Percentiles rank a stretch among this genome's conserved stretches.
Conservation (phyloP, 2,797 vertebrate species). For the Neosilurus mollespiculum region DNA sequence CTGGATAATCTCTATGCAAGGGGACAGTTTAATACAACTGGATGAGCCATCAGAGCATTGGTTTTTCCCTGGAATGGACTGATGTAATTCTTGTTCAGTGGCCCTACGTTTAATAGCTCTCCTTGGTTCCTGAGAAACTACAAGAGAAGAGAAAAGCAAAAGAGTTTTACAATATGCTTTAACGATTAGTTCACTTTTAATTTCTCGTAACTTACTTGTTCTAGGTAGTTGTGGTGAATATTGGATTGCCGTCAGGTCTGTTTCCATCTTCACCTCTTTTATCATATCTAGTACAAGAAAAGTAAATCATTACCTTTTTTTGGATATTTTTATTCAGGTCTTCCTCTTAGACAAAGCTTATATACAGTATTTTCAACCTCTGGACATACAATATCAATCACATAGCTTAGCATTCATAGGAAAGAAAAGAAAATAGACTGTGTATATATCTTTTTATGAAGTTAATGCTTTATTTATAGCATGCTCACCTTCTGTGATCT, state of each 20-base stretch:
- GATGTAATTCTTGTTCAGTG: constrained; percentile 3
- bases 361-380: not conserved
- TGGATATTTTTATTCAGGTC: not conserved
- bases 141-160: not conserved
- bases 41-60: not conserved
- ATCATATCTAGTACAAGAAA: constrained; percentile 29
- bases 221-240: not conserved
- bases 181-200: not conserved
- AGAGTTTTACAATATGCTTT: not conserved
- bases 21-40: not conserved
- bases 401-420: not conserved
- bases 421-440: not conserved
- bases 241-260: not conserved
- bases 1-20: not conserved
- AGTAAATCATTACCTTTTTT: not conserved
- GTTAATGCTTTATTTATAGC: not conserved
- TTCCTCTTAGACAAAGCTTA: not conserved
- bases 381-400: not conserved
- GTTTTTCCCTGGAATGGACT: not conserved
- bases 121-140: constrained; percentile 25
- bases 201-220: not conserved
- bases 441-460: not conserved
- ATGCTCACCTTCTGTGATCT: constrained; percentile 14
- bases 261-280: constrained; percentile 44
- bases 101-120: constrained; percentile 12